phyloP scores from a whole-genome alignment of 2,113 vertebrate species.

The Nycticorax nycticorax region DNA sequence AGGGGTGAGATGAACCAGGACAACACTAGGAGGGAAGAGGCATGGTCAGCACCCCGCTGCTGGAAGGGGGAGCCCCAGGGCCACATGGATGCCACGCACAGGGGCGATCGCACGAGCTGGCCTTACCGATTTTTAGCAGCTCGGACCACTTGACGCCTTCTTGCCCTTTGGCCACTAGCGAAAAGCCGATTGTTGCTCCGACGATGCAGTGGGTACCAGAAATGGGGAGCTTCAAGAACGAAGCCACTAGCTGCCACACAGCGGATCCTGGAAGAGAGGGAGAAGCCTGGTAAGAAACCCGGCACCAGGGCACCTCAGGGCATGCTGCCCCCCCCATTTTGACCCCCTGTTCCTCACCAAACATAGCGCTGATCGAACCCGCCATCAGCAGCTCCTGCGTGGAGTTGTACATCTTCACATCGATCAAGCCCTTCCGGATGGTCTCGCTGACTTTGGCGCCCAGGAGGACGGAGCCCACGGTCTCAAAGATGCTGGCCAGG shows the following conservation, averaged over 20 bases:
- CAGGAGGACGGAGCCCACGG: constrained; percentile 89
- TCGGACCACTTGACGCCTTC: constrained; percentile 90
- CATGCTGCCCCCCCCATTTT: accelerated
- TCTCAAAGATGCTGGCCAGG: constrained; percentile 93
- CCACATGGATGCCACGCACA: accelerated
- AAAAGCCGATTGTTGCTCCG: constrained; percentile 94
- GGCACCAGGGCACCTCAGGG: accelerated
- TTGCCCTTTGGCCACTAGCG: constrained; percentile 87
- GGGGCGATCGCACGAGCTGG: accelerated
- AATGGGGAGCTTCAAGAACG: constrained; percentile 95
- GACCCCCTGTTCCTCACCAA: constrained; percentile 80
- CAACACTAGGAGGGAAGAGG: constrained; percentile 76
- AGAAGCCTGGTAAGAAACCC: background rate
- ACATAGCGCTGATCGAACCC: constrained; percentile 89
- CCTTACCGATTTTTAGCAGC: constrained; percentile 90
- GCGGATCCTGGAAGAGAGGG: constrained; percentile 83
- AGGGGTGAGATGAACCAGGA: constrained; percentile 98
- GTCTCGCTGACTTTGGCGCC: constrained; percentile 97
- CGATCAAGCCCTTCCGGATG: constrained; percentile 92
- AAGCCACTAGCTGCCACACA: constrained; percentile 93
- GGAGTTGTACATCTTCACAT: constrained; percentile 84
- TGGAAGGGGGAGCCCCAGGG: background rate
- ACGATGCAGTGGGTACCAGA: constrained; percentile 98
- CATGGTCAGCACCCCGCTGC: background rate
- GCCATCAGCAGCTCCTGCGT: constrained; percentile 82